Base-by-base conservation (phyloP, 2,113 vertebrate species). In the Rhombomys opimus region DNA sequence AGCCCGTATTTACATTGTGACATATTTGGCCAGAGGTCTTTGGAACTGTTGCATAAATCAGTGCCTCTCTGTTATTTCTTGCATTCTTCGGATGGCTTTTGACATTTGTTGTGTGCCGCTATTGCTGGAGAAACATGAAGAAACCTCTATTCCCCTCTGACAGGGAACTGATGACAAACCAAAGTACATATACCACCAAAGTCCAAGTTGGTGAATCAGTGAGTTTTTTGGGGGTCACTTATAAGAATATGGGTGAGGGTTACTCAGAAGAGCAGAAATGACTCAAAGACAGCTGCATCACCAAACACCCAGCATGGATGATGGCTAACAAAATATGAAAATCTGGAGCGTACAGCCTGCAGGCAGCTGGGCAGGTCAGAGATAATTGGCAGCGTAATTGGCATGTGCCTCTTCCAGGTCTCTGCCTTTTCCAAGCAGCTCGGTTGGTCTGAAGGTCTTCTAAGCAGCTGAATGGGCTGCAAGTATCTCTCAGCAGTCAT, bases 1-100 rank as follows among this genome's bases (percentile, higher is more conserved):
- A 80, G 18, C 30, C 23, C 10, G 15, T 13, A 12, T 46, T 87
- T 89, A 65, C 82, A 50, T 75, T 50, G 9, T 70, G 38, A 88
- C 7, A 14, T 68, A 41, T 87, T 94, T 96, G 59, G 32, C 12
- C 68, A 92, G n/a, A 35, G 12, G 70, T 5, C 11, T 87, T 92
- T 86, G 80, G 50, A 89, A 91, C 87, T 95, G 94, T 61, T 65
- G 35, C 4, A 27, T 75, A 32, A 82, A 75, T 61, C 68, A 11
- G 10, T 92, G 22, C 87, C 52, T 15, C 13, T 35, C 1, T 90
- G 14, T 87, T 7, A 61, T 95, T 92, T 87, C 52, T 94, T 70
- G 91, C 12, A 50, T 92, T 91, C 65, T 50, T 94, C 93, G 87
- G 18, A 1, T 93, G 35, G 84, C 46, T 59, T 1, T 50, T 38